Evolutionary conservation across 2,797 vertebrate genomes (phyloP), one percentile per base, ranked within the genome.

Genomic region (Eurystomus glaucurus): DNA sequence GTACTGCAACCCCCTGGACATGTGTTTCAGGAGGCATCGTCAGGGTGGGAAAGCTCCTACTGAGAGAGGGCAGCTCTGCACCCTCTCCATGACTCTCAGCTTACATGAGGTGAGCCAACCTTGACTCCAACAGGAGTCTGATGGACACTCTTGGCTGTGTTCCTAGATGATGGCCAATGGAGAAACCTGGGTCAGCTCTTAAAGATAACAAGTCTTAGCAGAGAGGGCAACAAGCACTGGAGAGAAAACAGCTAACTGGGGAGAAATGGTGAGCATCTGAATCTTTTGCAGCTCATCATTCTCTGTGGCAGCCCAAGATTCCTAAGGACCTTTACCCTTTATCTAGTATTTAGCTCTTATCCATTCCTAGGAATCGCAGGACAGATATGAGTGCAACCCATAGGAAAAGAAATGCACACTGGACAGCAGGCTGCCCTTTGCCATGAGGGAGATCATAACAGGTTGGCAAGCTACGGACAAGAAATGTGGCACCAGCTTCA

Each of bases 21-120:
- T 2, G 7, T 9, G 19, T 6, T 61, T n/a, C 19, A 52, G 50
- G 62, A 20, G 58, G 12, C 29, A 57, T 11, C 64, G 23, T 3
- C 8, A 5, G 2, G 8, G 26, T 11, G 15, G 45, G 11, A 71
- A 75, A 85, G 18, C 43, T 79, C 61, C 50, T 1, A 0, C 26
- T 46, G 65, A n/a, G 51, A 70, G 13, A 81, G 23, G 21, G 17
- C 45, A 71, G n/a, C n/a, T 60, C 37, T 52, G 54, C 16, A 28
- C 5, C 25, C 21, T n/a, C 33, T 25, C 23, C 0, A 0, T 46
- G 60, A 23, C 26, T 25, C 51, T 75, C 69, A 37, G 68, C 15
- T n/a, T 11, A 4, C 21, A 4, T 14, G 35, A 37, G 33, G 29
- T 37, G 43, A 77, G 29, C 20, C 41, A 48, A 13, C 9, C 89